Percentiles rank a stretch among this genome's conserved stretches.
These are phyloP conservation scores for Astur gentilis DNA, from an alignment of 2,113 vertebrate species.

Conservation along the genomic window DNA sequence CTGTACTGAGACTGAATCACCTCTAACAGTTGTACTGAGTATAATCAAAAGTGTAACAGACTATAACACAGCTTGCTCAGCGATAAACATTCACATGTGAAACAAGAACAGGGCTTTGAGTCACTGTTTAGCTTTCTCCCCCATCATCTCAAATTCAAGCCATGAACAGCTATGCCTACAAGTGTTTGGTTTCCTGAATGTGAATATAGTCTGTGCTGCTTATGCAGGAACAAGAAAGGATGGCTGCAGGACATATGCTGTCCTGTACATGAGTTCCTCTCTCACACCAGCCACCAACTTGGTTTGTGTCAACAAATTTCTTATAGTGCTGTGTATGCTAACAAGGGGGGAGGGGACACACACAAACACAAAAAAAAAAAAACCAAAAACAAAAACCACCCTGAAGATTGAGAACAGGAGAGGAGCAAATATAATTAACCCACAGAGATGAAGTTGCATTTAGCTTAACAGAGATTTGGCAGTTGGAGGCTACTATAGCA, in stretches of 20 bases:
- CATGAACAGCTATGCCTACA: not conserved
- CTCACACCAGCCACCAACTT: not conserved
- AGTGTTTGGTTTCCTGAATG: not conserved
- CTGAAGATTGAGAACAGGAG: not conserved
- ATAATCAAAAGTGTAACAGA: not conserved
- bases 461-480: not conserved
- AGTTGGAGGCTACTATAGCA: not conserved
- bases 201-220: not conserved
- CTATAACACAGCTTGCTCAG: not conserved
- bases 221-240: not conserved
- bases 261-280: not conserved
- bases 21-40: constrained; percentile 61
- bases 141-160: not conserved
- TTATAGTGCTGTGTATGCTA: not conserved
- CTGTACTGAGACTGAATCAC: constrained; percentile 56
- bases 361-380: not conserved
- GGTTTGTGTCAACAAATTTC: not conserved
- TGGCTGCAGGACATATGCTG: not conserved
- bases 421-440: not conserved
- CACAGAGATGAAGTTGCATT: not conserved
- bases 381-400: not conserved
- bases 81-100: not conserved
- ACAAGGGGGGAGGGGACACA: not conserved
- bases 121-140: not conserved
- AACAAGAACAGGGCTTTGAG: not conserved